Evolutionary conservation across 2,888 invertebrate genomes (phyloP), one percentile per base, ranked within the genome.

Genomic region (Dynastes grantii): DNA sequence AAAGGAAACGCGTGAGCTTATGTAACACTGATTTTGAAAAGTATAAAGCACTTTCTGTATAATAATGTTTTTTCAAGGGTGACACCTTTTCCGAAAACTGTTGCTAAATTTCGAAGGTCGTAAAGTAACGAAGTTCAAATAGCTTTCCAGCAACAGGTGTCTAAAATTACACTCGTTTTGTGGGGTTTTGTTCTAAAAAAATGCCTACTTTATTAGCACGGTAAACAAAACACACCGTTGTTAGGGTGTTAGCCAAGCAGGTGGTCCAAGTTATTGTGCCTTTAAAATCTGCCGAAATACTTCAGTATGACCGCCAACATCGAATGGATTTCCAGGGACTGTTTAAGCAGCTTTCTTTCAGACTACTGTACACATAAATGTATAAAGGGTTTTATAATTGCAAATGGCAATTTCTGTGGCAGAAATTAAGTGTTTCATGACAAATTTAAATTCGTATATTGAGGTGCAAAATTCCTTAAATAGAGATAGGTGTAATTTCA

Each of bases 191-290:
- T 29, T 13, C 73, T 61, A 61, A 61, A 75, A 75, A 27, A 51
- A 61, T 73, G 40, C 58, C 32, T 73, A 9, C 40, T 61, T 75
- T 75, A 75, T 75, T 75, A 61, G 73, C 73, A 75, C 61, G 40
- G 61, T 75, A 75, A 75, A 75, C 73, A 75, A 75, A 75, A 75
- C 61, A 40, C 45, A 49, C 73, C 40, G 73, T 75, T 75, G 73
- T 61, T 61, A 55, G 73, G 29, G 73, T 75, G 73, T 61, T 75
- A 45, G 40, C 73, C 45, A 22, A 49, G 73, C 73, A 75, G 73
- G 73, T 75, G 73, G 73, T 75, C 73, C 73, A 32, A 27, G 16
- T 61, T 40, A 58, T 61, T 61, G 58, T 58, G 73, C 27, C 16
- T 67, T 71, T 71, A 58, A 71, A 55, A 71, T 71, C 71, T 55